Evolutionary conservation across 2,888 invertebrate genomes (phyloP).

Genomic region (Byasa hedistus): DNA sequence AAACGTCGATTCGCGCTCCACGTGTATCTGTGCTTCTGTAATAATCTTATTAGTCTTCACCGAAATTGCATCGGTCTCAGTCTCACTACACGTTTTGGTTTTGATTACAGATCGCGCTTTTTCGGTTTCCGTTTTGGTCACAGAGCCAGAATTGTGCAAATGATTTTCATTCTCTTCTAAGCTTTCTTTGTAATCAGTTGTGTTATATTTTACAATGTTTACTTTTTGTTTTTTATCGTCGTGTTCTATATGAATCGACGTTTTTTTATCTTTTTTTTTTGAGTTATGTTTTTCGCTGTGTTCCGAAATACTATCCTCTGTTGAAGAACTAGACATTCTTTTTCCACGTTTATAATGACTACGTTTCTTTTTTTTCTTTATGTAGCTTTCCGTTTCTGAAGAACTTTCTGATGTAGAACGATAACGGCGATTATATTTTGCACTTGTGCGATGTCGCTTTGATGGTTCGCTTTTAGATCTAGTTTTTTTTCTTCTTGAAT

Average conservation of each 20-base stretch:
- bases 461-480: conserved; percentile 76
- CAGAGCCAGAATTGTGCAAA: conserved; percentile 6
- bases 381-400: conserved; percentile 58
- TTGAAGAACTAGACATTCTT: conserved; percentile 65
- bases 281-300: conserved; percentile 65
- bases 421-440: conserved; percentile 52
- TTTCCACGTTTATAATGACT: conserved; percentile 64
- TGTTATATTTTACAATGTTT: conserved; percentile 71
- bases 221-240: conserved; percentile 71
- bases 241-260: conserved; percentile 70
- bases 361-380: conserved; percentile 66
- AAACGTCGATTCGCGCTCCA: conserved; percentile 68
- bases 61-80: conserved; percentile 72
- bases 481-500: conserved; percentile 53
- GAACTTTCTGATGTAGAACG: conserved; percentile 62
- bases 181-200: conserved; percentile 43
- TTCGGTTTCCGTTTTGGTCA: conserved; percentile 43
- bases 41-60: conserved; percentile 74
- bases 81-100: conserved; percentile 65
- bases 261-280: conserved; percentile 71
- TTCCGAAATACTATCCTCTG: conserved; percentile 70
- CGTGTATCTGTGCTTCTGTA: conserved; percentile 77
- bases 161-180: conserved; percentile 37
- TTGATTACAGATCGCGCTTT: conserved; percentile 51
- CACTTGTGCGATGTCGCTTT: conserved; percentile 54